Evolutionary conservation across 2,113 vertebrate species (phyloP).

Genomic region (Gymnocephalus cernua): DNA sequence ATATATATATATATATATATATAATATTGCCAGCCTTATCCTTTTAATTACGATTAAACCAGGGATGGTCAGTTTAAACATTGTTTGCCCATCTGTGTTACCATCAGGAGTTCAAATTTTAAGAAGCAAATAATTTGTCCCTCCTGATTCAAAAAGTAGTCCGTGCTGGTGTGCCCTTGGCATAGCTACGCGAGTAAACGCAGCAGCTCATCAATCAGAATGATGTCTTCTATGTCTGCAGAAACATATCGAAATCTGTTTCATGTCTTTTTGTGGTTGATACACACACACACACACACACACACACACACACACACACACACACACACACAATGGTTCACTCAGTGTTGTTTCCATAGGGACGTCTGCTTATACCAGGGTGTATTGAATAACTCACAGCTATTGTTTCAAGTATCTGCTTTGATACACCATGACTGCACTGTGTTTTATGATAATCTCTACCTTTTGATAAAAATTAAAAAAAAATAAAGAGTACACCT

Average conservation of each 20-base stretch:
- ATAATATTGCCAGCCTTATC: not conserved
- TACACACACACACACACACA: slow-evolving; percentile 14
- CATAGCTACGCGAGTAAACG: slow-evolving; percentile 12
- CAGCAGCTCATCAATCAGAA: slow-evolving; percentile 47
- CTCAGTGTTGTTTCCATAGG: slow-evolving; percentile 62
- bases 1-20: too few species aligned
- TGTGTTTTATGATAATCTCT: slow-evolving; percentile 41
- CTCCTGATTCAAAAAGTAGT: not conserved
- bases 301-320: not conserved
- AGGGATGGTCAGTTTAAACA: not conserved
- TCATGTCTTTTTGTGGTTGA: slow-evolving; percentile 47
- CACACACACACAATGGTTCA: slow-evolving; percentile 36
- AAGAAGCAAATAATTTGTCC: not conserved
- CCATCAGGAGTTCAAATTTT: not conserved
- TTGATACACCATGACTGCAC: slow-evolving; percentile 46
- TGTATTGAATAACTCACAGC: slow-evolving; percentile 61
- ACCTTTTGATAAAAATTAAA: slow-evolving; percentile 35
- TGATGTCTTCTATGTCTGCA: slow-evolving; percentile 35
- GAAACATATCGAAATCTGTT: slow-evolving; percentile 52
- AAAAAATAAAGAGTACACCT: not conserved
- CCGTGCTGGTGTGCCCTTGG: not conserved
- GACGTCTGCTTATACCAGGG: slow-evolving; percentile 53
- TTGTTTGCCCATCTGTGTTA: not conserved
- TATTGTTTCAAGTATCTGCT: slow-evolving; percentile 56
- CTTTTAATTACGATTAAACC: slow-evolving; percentile 4